Conservation (phyloP, 2,888 invertebrate genomes). For the Habrosyne pyritoides region DNA sequence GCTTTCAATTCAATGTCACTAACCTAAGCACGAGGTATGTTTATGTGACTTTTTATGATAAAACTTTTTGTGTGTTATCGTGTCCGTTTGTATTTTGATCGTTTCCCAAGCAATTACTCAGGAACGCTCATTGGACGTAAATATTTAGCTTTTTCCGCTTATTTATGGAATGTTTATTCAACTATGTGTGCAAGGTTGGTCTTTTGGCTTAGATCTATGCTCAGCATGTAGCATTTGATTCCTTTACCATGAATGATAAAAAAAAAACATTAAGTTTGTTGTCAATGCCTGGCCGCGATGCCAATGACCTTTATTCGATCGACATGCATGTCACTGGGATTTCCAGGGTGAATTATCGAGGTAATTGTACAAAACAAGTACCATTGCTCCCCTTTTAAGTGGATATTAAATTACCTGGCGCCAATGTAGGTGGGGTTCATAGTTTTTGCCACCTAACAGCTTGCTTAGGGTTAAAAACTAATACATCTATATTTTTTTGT, state of each 20-base stretch:
- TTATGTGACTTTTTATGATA: not conserved
- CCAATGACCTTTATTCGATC: slow-evolving; percentile 11
- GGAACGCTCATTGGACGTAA: not conserved
- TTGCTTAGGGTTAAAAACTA: too few relatives aligned
- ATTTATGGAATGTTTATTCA: not conserved
- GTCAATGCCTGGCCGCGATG: not conserved
- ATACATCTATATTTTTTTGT: too few relatives aligned
- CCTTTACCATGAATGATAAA: not conserved
- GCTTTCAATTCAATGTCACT: not conserved
- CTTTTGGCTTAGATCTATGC: too few relatives aligned
- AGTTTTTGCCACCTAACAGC: too few relatives aligned
- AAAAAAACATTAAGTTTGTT: not conserved
- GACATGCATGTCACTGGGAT: slow-evolving; percentile 31
- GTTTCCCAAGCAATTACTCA: not conserved
- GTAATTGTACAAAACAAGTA: slow-evolving; percentile 9
- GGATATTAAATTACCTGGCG: not conserved
- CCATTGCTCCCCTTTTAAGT: not conserved
- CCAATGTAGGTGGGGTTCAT: not conserved
- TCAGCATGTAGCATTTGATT: too few relatives aligned
- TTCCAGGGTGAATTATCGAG: slow-evolving; percentile 31
- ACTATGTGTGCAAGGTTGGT: not conserved
- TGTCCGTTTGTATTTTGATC: slow-evolving; percentile 6
- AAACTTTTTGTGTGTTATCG: not conserved
- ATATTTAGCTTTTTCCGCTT: not conserved
- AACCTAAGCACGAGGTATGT: not conserved